Base-by-base conservation (phyloP, 2,113 vertebrate genomes). In the Gymnocephalus cernua region DNA sequence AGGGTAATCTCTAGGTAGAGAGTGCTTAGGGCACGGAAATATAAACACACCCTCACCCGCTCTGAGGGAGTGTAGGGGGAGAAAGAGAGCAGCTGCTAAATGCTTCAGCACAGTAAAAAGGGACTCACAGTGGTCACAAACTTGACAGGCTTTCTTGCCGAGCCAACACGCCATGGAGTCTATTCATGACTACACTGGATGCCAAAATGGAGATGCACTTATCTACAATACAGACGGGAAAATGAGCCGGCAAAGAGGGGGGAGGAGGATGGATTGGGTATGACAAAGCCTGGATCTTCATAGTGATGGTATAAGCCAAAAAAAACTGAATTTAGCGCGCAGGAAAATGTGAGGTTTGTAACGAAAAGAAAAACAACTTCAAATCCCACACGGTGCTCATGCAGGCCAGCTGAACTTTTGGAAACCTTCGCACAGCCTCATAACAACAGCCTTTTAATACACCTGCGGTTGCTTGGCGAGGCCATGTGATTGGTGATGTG, bases 1-100 rank as follows among this genome's bases (percentile, higher is more conserved):
- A 89, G 77, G 89, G 81, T 93, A 93, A 93, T 93, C 91, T 93
- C 89, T 81, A 79, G 75, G 74, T 89, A 88, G 86, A 70, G 80
- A 83, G 87, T 83, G 87, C 77, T 93, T 85, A 90, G 77, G 76
- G 77, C 77, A 66, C 38, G 69, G 71, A 89, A 79, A 86, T 23
- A 79, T 77, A 72, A 76, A 72, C 66, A 35, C 61, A 66, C 85
- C 18, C 57, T 53, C 59, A 79, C 58, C 25, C 57, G 58, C 58
- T 63, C 29, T 0, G 0, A 74, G 76, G 38, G 54, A 68, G 64
- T 25, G n/a, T 21, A 15, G 41, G 3, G 79, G n/a, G 68, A 67
- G 64, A 79, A 77, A 38, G 57, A 57, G 75, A 65, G 79, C 73
- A 80, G 78, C 80, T 81, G 88, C 74, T 82, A 85, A 90, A 84